phyloP scores from a whole-genome alignment of 2,888 invertebrate genomes.

The Drosophila stalkeri region DNA sequence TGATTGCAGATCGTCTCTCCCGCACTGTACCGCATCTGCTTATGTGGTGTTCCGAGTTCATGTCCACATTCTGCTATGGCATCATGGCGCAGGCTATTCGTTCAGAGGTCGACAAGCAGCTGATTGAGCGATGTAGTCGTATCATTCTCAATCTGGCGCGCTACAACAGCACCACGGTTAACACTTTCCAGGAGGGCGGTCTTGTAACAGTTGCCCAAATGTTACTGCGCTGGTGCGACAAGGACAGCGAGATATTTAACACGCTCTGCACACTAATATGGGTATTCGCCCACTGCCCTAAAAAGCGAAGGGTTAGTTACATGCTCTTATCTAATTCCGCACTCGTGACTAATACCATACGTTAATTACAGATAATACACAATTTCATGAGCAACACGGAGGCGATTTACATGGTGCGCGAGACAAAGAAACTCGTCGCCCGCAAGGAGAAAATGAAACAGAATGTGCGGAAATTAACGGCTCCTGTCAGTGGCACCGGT shows the following conservation, averaged over 20 bases:
- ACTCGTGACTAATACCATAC: neutral
- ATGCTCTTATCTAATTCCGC: neutral
- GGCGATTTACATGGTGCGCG: slow-evolving; percentile 84
- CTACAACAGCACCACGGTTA: slow-evolving; percentile 87
- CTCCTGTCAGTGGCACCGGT: slow-evolving; percentile 6
- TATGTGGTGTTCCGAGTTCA: slow-evolving; percentile 83
- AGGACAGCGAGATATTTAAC: slow-evolving; percentile 88
- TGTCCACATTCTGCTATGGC: slow-evolving; percentile 84
- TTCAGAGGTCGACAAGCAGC: slow-evolving; percentile 84
- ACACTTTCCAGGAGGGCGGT: slow-evolving; percentile 87
- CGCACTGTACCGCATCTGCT: slow-evolving; percentile 84
- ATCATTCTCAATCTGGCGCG: slow-evolving; percentile 89
- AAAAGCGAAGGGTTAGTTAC: slow-evolving; percentile 78
- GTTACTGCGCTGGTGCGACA: slow-evolving; percentile 89
- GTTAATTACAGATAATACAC: slow-evolving; percentile 79
- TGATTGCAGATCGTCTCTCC: slow-evolving; percentile 81
- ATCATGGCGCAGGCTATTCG: slow-evolving; percentile 85
- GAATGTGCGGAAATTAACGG: slow-evolving; percentile 79
- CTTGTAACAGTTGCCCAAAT: slow-evolving; percentile 88
- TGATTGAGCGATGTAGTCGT: slow-evolving; percentile 84
- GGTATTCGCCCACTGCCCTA: slow-evolving; percentile 86
- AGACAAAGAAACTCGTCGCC: slow-evolving; percentile 84
- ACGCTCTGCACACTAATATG: slow-evolving; percentile 89
- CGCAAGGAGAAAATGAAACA: slow-evolving; percentile 85
- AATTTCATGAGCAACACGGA: slow-evolving; percentile 84